phyloP scores from a whole-genome alignment of 2,113 vertebrate genomes.

The Ptilorrhoa leucosticta region DNA sequence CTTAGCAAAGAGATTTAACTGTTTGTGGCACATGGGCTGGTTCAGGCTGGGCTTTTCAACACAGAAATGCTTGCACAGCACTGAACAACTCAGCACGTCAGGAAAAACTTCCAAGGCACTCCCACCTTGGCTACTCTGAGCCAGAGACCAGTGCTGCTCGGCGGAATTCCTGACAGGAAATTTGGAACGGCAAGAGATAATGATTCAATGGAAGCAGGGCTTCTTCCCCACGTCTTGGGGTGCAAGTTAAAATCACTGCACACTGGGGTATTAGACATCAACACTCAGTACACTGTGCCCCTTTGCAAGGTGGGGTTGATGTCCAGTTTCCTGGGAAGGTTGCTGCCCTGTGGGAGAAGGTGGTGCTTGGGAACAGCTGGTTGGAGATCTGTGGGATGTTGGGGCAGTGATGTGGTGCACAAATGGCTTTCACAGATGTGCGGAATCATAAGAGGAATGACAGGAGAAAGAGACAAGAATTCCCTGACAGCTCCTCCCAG shows the following conservation, averaged over 20 bases:
- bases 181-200: background rate
- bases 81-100: background rate
- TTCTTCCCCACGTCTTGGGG: background rate
- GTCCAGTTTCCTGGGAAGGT: background rate
- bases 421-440: background rate
- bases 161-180: background rate
- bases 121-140: background rate
- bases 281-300: fast-evolving
- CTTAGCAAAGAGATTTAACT: background rate
- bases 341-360: background rate
- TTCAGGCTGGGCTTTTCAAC: background rate
- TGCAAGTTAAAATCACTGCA: fast-evolving
- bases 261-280: fast-evolving
- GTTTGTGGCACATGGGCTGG: background rate
- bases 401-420: background rate
- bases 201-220: background rate
- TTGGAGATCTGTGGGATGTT: background rate
- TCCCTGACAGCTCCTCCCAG: background rate
- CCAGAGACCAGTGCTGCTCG: fast-evolving
- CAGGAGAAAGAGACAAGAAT: background rate
- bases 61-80: background rate
- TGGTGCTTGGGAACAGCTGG: background rate
- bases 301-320: fast-evolving
- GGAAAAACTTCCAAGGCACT: background rate
- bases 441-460: background rate